Conservation (phyloP, 2,888 invertebrate genomes). For the Laothoe populi region DNA sequence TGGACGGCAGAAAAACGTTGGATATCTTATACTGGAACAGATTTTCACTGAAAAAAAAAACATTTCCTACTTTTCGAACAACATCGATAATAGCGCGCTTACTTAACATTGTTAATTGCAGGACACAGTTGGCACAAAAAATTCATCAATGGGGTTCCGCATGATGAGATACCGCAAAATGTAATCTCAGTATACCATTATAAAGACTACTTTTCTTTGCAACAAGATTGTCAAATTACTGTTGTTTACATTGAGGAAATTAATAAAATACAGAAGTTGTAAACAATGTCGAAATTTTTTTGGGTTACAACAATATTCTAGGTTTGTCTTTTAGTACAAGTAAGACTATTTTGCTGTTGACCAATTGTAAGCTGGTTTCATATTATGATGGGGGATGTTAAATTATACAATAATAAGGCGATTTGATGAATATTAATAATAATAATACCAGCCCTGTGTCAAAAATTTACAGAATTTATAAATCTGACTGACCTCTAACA, state of each 20-base stretch:
- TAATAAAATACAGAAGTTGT: slow-evolving; percentile 7
- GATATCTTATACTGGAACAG: not conserved
- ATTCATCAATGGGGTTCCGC: slow-evolving; percentile 49
- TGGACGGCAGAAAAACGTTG: no score
- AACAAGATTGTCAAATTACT: not conserved
- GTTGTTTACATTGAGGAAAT: slow-evolving; percentile 13
- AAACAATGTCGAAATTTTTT: not conserved
- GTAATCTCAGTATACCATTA: not conserved
- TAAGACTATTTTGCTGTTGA: no score
- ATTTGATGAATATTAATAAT: no score
- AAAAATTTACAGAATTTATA: no score
- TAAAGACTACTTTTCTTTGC: slow-evolving; percentile 12
- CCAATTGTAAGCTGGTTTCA: no score
- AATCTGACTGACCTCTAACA: no score
- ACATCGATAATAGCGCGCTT: slow-evolving; percentile 37
- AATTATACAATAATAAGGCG: no score
- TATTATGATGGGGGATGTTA: no score
- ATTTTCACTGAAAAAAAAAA: not conserved
- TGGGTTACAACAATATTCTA: not conserved
- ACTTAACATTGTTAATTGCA: slow-evolving; percentile 51
- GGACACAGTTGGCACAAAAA: slow-evolving; percentile 51
- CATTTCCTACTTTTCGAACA: slow-evolving; percentile 2
- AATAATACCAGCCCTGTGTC: no score
- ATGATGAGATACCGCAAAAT: slow-evolving; percentile 2
- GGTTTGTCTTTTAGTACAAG: no score